phyloP scores from a whole-genome alignment of 2,888 invertebrate genomes.

The Diachrysia chrysitis region DNA sequence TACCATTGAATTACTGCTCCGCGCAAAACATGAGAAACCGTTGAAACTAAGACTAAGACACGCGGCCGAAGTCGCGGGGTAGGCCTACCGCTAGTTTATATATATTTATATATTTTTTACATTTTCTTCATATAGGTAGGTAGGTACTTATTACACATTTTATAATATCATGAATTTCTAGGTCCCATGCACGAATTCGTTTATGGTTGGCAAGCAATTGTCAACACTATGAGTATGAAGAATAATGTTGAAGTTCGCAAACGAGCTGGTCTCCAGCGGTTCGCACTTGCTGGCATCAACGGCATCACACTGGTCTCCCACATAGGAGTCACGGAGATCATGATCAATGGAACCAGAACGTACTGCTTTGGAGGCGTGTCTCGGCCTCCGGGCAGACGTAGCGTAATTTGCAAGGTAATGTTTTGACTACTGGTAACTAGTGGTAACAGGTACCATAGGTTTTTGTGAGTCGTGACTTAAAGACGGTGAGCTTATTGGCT shows the following conservation, averaged over 20 bases:
- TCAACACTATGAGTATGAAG: conserved; percentile 88
- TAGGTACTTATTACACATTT: too few relatives aligned
- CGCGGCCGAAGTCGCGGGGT: too few relatives aligned
- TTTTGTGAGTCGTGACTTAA: too few relatives aligned
- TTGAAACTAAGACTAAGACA: too few relatives aligned
- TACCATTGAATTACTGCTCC: too few relatives aligned
- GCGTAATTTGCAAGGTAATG: conserved; percentile 83
- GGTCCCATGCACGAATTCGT: conserved; percentile 87
- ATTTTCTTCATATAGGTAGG: too few relatives aligned
- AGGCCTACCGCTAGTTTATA: too few relatives aligned
- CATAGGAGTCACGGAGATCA: conserved; percentile 85
- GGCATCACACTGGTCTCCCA: conserved; percentile 85
- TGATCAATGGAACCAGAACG: conserved; percentile 84
- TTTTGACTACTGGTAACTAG: too few relatives aligned
- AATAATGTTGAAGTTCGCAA: conserved; percentile 86
- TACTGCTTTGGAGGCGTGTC: conserved; percentile 86
- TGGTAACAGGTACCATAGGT: too few relatives aligned
- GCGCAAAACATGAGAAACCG: too few relatives aligned
- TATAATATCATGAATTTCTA: conserved; percentile 38
- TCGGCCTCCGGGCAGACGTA: conserved; percentile 81
- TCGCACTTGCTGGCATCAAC: conserved; percentile 85
- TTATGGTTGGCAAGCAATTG: conserved; percentile 86
- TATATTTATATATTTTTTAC: too few relatives aligned
- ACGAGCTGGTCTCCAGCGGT: conserved; percentile 83
- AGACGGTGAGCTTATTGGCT: too few relatives aligned